Percentiles rank a stretch among this genome's conserved stretches.
phyloP scores from a whole-genome alignment of 2,888 invertebrate species.

The Pheosia tremula region DNA sequence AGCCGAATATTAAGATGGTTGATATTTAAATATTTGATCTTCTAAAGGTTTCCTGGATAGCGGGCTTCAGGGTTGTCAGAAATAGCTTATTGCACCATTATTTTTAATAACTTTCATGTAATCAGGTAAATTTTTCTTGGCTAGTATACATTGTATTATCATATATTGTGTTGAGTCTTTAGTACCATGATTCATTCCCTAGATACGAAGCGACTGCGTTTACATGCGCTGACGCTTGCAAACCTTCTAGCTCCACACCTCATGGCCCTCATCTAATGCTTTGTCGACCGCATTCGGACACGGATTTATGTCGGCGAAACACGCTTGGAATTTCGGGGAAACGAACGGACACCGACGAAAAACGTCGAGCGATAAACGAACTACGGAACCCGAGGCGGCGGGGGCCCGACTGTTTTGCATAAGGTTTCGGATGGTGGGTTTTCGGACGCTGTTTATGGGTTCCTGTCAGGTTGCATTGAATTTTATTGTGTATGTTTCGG shows the following conservation, averaged over 20 bases:
- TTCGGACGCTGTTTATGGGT: slow-evolving; percentile 44
- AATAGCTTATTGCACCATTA: too few species aligned
- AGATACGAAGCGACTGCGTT: too few species aligned
- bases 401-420: slow-evolving; percentile 39
- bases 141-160: too few species aligned
- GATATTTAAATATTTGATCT: too few species aligned
- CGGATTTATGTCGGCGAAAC: slow-evolving; percentile 51
- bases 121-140: too few species aligned
- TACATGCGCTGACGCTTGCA: not conserved
- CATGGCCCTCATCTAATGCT: slow-evolving; percentile 24
- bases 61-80: too few species aligned
- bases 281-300: slow-evolving; percentile 33
- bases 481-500: slow-evolving; percentile 29
- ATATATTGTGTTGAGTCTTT: too few species aligned
- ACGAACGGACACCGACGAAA: slow-evolving; percentile 49
- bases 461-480: slow-evolving; percentile 38
- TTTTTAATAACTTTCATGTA: too few species aligned
- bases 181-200: too few species aligned
- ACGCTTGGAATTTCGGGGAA: slow-evolving; percentile 50
- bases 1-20: too few species aligned
- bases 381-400: slow-evolving; percentile 22
- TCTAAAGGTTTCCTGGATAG: too few species aligned
- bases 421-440: slow-evolving; percentile 28
- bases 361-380: slow-evolving; percentile 46
- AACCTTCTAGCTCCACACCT: not conserved